phyloP scores from a whole-genome alignment of 2,113 vertebrate species.

The Sterna hirundo region DNA sequence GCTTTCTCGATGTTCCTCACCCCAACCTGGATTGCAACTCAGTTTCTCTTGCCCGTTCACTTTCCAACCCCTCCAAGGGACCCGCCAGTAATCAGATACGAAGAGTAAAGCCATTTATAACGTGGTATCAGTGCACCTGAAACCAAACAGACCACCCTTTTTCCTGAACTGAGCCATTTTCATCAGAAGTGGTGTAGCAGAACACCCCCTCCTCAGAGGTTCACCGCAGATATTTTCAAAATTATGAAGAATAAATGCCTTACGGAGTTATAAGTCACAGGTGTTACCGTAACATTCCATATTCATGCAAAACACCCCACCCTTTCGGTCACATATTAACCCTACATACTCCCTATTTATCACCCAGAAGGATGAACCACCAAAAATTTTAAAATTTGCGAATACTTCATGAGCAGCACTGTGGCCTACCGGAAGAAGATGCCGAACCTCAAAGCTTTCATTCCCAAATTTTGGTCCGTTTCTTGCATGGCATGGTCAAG shows the following conservation, averaged over 20 bases:
- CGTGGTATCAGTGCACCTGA: fast-evolving
- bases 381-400: neutral
- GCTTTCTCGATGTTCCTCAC: neutral
- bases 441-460: neutral
- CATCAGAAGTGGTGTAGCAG: fast-evolving
- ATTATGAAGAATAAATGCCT: neutral
- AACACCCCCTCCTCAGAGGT: neutral
- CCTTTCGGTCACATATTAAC: neutral
- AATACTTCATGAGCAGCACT: neutral
- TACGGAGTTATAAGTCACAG: fast-evolving
- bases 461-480: neutral
- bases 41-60: neutral
- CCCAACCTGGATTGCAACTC: fast-evolving
- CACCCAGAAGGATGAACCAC: neutral
- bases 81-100: neutral
- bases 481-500: neutral
- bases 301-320: fast-evolving
- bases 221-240: neutral
- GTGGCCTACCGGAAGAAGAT: neutral
- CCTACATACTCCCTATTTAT: neutral
- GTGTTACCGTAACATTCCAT: neutral
- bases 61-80: neutral
- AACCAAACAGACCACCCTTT: neutral
- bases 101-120: neutral
- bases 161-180: neutral